Conservation (phyloP, 2,797 vertebrate genomes). For the Myotis pilosus region DNA sequence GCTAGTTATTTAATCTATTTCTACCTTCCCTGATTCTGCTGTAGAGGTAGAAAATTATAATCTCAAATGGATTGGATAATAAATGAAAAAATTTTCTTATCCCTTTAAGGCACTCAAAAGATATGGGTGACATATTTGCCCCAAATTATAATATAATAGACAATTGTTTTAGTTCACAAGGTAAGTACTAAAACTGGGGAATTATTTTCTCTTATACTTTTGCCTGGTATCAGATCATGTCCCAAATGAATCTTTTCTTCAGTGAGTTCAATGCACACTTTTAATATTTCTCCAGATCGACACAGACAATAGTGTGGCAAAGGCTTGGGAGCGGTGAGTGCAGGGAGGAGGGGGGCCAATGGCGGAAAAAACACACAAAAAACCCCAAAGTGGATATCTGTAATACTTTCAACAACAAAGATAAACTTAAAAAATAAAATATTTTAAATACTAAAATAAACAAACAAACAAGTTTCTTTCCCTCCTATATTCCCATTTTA, state of each 20-base stretch:
- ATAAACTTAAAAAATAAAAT: too few species aligned
- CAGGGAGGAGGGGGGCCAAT: too few species aligned
- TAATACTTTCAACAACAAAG: too few species aligned
- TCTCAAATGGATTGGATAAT: conserved; percentile 27
- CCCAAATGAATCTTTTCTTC: not conserved
- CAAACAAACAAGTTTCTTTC: not conserved
- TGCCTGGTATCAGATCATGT: not conserved
- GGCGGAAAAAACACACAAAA: too few species aligned
- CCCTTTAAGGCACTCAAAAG: not conserved
- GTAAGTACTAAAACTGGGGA: not conserved
- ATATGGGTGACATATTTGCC: not conserved
- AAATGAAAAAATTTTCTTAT: conserved; percentile 50
- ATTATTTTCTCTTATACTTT: not conserved
- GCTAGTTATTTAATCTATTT: conserved; percentile 8
- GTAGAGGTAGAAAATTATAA: not conserved
- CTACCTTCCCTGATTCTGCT: not conserved
- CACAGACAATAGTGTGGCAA: too few species aligned
- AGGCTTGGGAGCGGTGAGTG: too few species aligned
- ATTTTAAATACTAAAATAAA: too few species aligned
- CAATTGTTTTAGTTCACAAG: conserved; percentile 40
- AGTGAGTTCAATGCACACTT: conserved; percentile 6
- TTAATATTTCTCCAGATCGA: not conserved
- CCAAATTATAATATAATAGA: conserved; percentile 7
- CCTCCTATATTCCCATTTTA: not conserved
- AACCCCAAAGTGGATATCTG: too few species aligned